These are phyloP conservation scores for Rhodeus uyekii DNA, from an alignment of 2,797 vertebrate genomes.

Conservation along the genomic window DNA sequence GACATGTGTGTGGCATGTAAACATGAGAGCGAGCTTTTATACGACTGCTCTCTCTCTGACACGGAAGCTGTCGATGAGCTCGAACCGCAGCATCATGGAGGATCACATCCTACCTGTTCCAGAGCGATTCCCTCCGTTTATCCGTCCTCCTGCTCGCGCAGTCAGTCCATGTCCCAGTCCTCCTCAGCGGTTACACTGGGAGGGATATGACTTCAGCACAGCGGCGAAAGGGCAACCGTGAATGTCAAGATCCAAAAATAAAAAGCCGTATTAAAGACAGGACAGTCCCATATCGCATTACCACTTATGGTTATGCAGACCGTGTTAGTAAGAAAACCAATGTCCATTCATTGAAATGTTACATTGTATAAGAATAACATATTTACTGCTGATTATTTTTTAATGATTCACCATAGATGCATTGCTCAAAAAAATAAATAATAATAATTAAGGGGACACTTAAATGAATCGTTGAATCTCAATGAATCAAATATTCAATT, in stretches of 20 bases:
- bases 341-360: background rate
- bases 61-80: no score
- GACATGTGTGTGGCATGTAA: background rate
- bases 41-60: no score
- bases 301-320: background rate
- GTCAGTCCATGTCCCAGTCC: background rate
- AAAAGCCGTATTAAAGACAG: conserved; percentile 36
- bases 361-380: background rate
- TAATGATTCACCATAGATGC: no score
- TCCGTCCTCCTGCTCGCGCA: background rate
- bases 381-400: background rate
- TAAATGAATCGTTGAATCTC: no score
- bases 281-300: conserved; percentile 6
- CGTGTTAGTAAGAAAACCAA: background rate
- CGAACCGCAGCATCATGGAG: conserved; percentile 19
- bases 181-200: background rate
- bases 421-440: no score
- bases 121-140: background rate
- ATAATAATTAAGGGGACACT: no score
- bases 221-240: conserved; percentile 64
- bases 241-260: conserved; percentile 86
- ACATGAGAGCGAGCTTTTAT: no score
- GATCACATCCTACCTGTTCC: background rate
- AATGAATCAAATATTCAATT: no score
- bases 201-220: background rate